Conservation (phyloP, 2,888 invertebrate species). For the Caenorhabditis wallacei region DNA sequence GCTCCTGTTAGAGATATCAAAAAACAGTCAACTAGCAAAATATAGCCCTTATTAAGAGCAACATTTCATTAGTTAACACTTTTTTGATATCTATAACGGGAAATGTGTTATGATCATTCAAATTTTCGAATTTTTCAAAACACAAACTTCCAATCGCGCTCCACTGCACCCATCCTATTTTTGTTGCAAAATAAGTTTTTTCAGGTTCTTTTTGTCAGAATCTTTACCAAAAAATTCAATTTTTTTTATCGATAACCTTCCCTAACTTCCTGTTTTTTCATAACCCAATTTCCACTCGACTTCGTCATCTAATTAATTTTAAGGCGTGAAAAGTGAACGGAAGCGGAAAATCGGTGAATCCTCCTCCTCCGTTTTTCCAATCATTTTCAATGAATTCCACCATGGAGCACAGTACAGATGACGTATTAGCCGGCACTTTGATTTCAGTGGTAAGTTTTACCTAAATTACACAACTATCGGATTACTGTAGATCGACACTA, state of each 20-base stretch:
- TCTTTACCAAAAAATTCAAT: neutral
- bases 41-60: no score
- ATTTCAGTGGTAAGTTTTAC: slow-evolving; percentile 9
- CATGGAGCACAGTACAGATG: slow-evolving; percentile 8
- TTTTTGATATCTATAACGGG: no score
- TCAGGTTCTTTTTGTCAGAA: neutral
- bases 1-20: no score
- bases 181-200: neutral
- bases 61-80: no score
- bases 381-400: slow-evolving; percentile 9
- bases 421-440: slow-evolving; percentile 1
- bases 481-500: slow-evolving; percentile 7
- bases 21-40: no score
- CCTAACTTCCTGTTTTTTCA: slow-evolving; percentile 7
- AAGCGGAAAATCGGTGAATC: neutral
- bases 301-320: neutral
- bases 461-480: neutral
- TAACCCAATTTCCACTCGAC: neutral
- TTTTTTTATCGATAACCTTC: neutral
- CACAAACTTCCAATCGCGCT: neutral
- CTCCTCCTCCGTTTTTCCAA: no score
- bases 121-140: neutral
- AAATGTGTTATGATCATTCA: no score
- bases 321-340: neutral
- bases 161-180: slow-evolving; percentile 5